These are phyloP conservation scores for Carcharodon carcharias DNA, from an alignment of 2,797 vertebrate genomes.

Conservation along the genomic window DNA sequence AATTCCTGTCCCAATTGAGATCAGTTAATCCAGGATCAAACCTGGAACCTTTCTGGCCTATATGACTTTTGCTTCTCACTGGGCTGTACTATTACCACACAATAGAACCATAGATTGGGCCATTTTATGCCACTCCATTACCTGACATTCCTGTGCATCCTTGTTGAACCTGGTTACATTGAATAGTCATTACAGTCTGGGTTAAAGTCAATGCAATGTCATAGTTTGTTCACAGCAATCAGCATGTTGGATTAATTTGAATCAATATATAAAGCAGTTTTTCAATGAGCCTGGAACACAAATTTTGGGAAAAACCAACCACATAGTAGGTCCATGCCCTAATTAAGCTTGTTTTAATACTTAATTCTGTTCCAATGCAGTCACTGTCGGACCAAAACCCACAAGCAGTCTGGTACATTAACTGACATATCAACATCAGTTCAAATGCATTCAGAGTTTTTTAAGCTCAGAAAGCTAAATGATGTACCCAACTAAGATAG, in stretches of 20 bases:
- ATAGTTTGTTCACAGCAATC: neutral
- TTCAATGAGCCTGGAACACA: neutral
- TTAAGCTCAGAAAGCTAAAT: no score
- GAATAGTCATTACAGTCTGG: neutral
- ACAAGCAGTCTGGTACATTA: neutral
- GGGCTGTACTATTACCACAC: neutral
- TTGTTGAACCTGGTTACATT: neutral
- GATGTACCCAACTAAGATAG: no score
- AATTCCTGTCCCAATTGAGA: neutral
- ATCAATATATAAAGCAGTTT: neutral
- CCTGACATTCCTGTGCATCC: neutral
- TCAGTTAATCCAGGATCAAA: neutral
- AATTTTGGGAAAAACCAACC: neutral
- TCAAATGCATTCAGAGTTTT: neutral
- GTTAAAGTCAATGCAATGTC: neutral
- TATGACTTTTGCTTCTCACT: neutral
- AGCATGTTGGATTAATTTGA: neutral
- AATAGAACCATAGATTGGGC: neutral
- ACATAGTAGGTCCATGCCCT: neutral
- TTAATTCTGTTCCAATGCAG: neutral
- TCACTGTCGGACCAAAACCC: neutral
- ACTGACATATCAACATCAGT: neutral
- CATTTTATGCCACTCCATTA: neutral
- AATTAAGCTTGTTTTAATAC: neutral
- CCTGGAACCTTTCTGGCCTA: neutral